phyloP scores from a whole-genome alignment of 2,888 invertebrate genomes.

The Caenorhabditis parvicauda region DNA sequence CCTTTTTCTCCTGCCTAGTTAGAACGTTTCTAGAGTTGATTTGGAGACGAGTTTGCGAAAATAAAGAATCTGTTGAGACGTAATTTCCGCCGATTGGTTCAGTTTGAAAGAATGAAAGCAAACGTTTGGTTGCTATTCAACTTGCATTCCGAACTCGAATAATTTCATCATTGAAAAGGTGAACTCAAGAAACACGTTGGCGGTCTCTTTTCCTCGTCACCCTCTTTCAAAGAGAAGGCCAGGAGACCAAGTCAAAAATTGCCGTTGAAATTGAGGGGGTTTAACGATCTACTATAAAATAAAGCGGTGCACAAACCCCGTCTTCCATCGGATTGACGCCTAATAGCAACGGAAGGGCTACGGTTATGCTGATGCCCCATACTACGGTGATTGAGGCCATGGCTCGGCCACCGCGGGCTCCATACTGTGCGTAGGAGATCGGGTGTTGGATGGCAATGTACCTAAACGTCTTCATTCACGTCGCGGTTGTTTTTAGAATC shows the following conservation, averaged over 20 bases:
- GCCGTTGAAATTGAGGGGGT: neutral
- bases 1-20: neutral
- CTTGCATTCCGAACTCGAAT: too few relatives aligned
- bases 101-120: too few relatives aligned
- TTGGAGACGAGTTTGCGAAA: neutral
- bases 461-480: slow-evolving; percentile 18
- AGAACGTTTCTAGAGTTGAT: neutral
- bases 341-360: slow-evolving; percentile 91
- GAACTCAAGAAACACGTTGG: too few relatives aligned
- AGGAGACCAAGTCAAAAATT: too few relatives aligned
- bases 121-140: too few relatives aligned
- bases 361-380: slow-evolving; percentile 91
- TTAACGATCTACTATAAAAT: neutral
- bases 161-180: too few relatives aligned
- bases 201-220: too few relatives aligned
- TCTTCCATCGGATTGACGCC: slow-evolving; percentile 78
- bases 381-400: slow-evolving; percentile 90
- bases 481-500: slow-evolving; percentile 37
- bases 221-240: too few relatives aligned
- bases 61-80: neutral
- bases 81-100: too few relatives aligned
- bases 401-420: slow-evolving; percentile 70
- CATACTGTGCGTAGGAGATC: slow-evolving; percentile 59
- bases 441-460: slow-evolving; percentile 59
- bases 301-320: slow-evolving; percentile 23